phyloP scores from a whole-genome alignment of 53 echinoderm and acorn worm genomes.

The Holothuria scabra region DNA sequence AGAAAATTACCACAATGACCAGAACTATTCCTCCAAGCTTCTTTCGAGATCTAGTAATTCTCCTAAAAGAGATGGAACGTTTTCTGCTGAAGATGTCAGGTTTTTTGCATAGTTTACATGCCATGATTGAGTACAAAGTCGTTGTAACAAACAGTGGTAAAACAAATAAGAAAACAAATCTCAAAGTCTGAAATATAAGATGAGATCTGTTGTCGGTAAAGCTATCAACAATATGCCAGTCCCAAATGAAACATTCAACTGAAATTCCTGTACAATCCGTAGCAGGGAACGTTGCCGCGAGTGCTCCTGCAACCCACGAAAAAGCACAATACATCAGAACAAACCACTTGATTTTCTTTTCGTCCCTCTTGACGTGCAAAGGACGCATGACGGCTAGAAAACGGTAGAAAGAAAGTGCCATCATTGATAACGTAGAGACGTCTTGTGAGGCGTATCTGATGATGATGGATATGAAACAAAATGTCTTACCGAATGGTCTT shows the following conservation, averaged over 20 bases:
- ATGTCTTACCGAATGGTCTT: not conserved
- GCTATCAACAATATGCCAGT: no score
- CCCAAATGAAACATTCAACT: no score
- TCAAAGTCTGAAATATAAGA: not conserved
- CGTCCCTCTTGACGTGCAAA: not conserved
- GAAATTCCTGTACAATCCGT: no score
- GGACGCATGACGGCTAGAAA: slow-evolving; percentile 2
- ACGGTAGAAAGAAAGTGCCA: slow-evolving; percentile 4
- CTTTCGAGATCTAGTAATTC: not conserved
- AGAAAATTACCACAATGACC: not conserved
- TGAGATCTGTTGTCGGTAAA: no score
- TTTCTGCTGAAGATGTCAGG: not conserved
- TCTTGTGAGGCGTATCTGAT: slow-evolving; percentile 4
- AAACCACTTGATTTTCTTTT: no score
- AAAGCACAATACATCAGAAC: no score
- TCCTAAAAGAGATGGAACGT: not conserved
- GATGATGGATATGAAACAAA: not conserved
- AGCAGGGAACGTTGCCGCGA: no score
- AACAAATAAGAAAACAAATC: not conserved
- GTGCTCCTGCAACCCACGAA: no score
- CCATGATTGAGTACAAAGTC: not conserved
- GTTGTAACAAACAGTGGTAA: not conserved
- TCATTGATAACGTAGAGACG: slow-evolving; percentile 11
- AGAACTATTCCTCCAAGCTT: slow-evolving; percentile 14
- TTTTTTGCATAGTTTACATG: not conserved